Conservation (phyloP, 2,797 vertebrate species). For the Semotilus atromaculatus region DNA sequence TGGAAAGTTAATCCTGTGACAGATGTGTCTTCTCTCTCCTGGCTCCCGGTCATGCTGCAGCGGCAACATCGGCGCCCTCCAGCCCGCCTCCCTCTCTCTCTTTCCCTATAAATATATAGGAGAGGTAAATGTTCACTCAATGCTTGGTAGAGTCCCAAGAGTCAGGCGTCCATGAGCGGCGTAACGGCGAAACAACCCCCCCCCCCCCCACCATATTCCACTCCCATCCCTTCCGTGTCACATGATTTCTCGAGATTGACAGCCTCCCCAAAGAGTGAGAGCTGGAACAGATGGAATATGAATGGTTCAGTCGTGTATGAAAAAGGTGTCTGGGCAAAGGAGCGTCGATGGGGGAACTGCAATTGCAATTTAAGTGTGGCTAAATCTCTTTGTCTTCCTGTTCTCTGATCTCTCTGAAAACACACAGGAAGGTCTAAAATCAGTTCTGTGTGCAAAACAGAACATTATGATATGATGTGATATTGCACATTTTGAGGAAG, state of each 20-base stretch:
- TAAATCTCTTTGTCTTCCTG: slow-evolving; percentile 70
- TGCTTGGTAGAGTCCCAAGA: slow-evolving; percentile 90
- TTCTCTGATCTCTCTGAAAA: slow-evolving; percentile 46
- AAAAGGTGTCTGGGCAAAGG: slow-evolving; percentile 83
- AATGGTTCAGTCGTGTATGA: slow-evolving; percentile 96
- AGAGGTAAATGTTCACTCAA: slow-evolving; percentile 79
- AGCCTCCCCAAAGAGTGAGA: slow-evolving; percentile 95
- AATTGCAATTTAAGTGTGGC: slow-evolving; percentile 75
- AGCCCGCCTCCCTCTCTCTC: slow-evolving; percentile 79
- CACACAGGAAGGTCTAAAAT: slow-evolving; percentile 32
- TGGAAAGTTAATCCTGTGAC: slow-evolving; percentile 94
- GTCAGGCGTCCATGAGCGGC: slow-evolving; percentile 82
- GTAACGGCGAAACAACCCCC: slow-evolving; percentile 73
- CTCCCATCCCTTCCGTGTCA: slow-evolving; percentile 83
- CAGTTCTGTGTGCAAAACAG: slow-evolving; percentile 5
- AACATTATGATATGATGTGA: slow-evolving; percentile 15
- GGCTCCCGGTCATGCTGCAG: slow-evolving; percentile 88
- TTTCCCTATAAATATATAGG: slow-evolving; percentile 50
- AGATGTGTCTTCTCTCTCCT: slow-evolving; percentile 91
- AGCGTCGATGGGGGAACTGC: slow-evolving; percentile 73
- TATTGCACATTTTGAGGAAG: slow-evolving; percentile 7
- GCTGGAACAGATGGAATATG: slow-evolving; percentile 97
- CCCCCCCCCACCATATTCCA: slow-evolving; percentile 8
- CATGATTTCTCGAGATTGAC: slow-evolving; percentile 94
- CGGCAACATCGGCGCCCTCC: slow-evolving; percentile 70